phyloP scores from a whole-genome alignment of 2,888 invertebrate species.

The Eristalinus aeneus region DNA sequence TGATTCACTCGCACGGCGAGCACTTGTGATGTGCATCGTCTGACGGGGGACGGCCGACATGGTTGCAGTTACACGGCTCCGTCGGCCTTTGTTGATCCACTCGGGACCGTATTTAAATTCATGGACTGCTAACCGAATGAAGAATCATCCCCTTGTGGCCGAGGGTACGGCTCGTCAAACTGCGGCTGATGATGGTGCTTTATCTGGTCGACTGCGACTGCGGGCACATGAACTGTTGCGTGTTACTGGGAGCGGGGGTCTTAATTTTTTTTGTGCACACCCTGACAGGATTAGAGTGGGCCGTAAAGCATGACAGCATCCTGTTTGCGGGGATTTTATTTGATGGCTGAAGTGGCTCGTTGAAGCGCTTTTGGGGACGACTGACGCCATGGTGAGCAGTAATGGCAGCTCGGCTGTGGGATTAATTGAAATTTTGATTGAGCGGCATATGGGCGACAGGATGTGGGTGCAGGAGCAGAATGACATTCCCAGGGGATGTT shows the following conservation, averaged over 20 bases:
- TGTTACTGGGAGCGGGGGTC: background rate
- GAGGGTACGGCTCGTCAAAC: background rate
- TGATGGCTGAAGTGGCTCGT: background rate
- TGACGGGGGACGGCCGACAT: background rate
- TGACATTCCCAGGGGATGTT: background rate
- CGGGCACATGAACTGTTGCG: background rate
- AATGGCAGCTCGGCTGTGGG: background rate
- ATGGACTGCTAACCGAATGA: constrained; percentile 48
- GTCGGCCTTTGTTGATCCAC: background rate
- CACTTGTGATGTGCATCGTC: constrained; percentile 13
- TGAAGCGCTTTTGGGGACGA: background rate
- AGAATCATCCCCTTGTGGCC: background rate
- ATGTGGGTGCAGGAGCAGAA: background rate
- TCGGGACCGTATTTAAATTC: constrained; percentile 39
- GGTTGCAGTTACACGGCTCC: constrained; percentile 8
- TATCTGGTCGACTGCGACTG: constrained; percentile 19
- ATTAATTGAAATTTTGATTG: constrained; percentile 20
- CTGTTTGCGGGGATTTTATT: background rate
- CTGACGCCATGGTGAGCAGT: background rate
- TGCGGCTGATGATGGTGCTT: constrained; percentile 33
- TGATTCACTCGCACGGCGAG: constrained; percentile 2
- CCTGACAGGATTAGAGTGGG: constrained; percentile 16
- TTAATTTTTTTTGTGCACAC: constrained; percentile 18
- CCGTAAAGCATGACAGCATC: constrained; percentile 7
- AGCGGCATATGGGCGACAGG: background rate